Percentiles rank a stretch among this genome's conserved stretches.
Conservation (phyloP, 2,113 vertebrate genomes). For the Irena cyanogastra region DNA sequence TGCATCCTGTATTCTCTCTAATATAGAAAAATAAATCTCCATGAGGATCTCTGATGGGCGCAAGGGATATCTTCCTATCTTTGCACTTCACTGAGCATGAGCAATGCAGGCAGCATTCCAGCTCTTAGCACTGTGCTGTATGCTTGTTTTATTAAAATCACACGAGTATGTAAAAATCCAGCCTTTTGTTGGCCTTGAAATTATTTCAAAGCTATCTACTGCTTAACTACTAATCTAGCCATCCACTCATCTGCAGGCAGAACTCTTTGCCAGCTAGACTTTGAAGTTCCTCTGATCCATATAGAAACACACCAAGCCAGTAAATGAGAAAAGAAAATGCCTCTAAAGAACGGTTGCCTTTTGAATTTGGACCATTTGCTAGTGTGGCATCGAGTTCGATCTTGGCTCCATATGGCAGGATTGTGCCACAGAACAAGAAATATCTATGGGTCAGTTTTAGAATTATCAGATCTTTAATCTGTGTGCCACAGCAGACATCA, state of each 20-base stretch:
- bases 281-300: neutral
- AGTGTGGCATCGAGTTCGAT: accelerated
- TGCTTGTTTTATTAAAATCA: neutral
- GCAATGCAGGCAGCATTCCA: neutral
- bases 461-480: neutral
- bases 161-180: neutral
- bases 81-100: neutral
- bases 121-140: neutral
- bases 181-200: neutral
- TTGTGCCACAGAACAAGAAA: neutral
- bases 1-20: neutral
- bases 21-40: neutral
- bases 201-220: neutral
- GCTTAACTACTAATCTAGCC: neutral
- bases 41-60: neutral
- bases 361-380: neutral
- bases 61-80: neutral
- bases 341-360: neutral
- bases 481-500: neutral
- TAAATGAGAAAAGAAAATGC: neutral
- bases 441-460: neutral
- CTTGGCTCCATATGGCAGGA: neutral
- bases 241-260: neutral
- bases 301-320: neutral
- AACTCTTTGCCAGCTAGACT: neutral